Evolutionary conservation across 2,888 invertebrate genomes (phyloP).

Genomic region (Nesidiocoris tenuis): DNA sequence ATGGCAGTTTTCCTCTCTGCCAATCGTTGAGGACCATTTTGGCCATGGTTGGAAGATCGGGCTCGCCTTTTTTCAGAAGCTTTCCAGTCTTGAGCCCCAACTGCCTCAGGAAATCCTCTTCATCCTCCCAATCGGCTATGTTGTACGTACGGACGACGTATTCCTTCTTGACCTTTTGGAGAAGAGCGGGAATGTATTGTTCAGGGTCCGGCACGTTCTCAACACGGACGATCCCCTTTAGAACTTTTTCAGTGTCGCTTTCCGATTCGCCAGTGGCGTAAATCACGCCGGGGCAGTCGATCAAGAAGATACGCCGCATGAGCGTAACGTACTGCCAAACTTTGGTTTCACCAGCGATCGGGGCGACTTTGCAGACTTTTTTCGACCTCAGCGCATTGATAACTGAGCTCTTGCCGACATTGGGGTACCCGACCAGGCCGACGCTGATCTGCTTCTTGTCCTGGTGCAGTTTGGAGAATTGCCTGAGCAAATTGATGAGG

Average conservation of each 20-base stretch:
- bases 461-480: conserved; percentile 90
- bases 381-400: conserved; percentile 94
- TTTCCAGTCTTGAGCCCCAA: conserved; percentile 84
- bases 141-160: conserved; percentile 90
- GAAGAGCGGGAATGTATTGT: conserved; percentile 85
- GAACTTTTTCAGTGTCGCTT: conserved; percentile 88
- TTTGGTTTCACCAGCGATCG: conserved; percentile 95
- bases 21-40: conserved; percentile 97
- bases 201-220: conserved; percentile 92
- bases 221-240: conserved; percentile 96
- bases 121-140: conserved; percentile 75
- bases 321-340: conserved; percentile 99
- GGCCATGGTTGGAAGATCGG: conserved; percentile 83
- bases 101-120: conserved; percentile 88
- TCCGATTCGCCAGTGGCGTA: conserved; percentile 96
- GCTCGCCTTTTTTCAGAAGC: conserved; percentile 94
- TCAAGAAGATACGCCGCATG: conserved; percentile 94
- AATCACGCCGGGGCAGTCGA: conserved; percentile 98
- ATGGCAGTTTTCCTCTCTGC: conserved; percentile 96
- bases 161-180: conserved; percentile 83
- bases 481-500: conserved; percentile 90
- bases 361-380: conserved; percentile 98
- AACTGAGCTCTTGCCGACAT: conserved; percentile 97
- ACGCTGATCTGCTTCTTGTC: conserved; percentile 99
- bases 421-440: conserved; percentile 98